Percentiles rank a stretch among this genome's conserved stretches.
phyloP scores from a whole-genome alignment of 2,888 invertebrate species.

The Caenorhabditis wallacei region DNA sequence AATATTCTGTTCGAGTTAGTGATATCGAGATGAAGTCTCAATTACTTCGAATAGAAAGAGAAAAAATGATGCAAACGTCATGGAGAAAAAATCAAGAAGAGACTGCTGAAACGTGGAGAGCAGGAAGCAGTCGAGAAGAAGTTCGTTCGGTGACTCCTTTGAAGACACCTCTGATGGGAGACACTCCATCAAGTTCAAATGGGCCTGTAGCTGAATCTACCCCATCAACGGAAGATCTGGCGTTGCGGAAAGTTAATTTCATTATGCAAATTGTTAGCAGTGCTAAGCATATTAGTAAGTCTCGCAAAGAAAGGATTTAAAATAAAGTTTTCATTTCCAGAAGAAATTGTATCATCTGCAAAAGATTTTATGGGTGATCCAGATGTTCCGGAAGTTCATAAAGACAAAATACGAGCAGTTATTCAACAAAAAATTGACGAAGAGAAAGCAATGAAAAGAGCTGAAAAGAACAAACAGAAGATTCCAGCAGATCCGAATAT shows the following conservation, averaged over 20 bases:
- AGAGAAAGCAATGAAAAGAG: constrained; percentile 38
- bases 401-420: constrained; percentile 17
- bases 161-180: not conserved
- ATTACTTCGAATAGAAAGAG: constrained; percentile 35
- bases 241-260: constrained; percentile 22
- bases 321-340: constrained; percentile 4
- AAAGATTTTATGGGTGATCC: constrained; percentile 55
- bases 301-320: not conserved
- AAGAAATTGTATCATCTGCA: constrained; percentile 47
- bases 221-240: not conserved
- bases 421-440: constrained; percentile 43
- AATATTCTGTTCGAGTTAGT: constrained; percentile 47
- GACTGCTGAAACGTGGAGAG: not conserved
- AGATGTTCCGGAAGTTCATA: constrained; percentile 42
- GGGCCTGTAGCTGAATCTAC: not conserved
- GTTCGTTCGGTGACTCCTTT: not conserved
- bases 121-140: not conserved
- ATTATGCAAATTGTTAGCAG: constrained; percentile 33
- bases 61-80: constrained; percentile 47
- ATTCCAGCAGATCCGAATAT: too few species aligned
- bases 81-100: constrained; percentile 29
- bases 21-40: constrained; percentile 52
- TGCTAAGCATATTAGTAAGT: constrained; percentile 29
- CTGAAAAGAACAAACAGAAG: constrained; percentile 34
- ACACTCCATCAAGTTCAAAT: not conserved